Evolutionary conservation across 1,140 invertebrate genomes (phyloP).

Genomic region (Bombus superbus): DNA sequence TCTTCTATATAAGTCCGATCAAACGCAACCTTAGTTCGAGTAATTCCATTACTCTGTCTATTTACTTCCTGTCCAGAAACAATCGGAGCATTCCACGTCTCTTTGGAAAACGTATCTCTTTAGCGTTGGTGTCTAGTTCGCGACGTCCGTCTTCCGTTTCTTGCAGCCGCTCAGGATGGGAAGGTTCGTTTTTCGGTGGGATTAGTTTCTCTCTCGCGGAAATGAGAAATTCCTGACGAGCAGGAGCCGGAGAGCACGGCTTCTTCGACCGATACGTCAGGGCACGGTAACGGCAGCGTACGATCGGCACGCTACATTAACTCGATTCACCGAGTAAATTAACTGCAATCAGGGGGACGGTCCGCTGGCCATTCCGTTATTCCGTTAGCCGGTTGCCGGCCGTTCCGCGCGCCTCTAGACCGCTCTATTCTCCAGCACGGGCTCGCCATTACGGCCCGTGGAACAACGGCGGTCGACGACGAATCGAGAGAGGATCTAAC

Average conservation of each 20-base stretch:
- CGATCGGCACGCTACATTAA: conserved; percentile 80
- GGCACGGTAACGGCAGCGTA: conserved; percentile 60
- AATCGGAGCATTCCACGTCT: background rate
- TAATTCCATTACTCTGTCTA: background rate
- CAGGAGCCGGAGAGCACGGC: background rate
- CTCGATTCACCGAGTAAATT: conserved; percentile 81
- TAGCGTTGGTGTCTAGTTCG: background rate
- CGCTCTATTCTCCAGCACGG: conserved; percentile 52
- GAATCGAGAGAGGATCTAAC: conserved; percentile 46
- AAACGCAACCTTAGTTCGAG: too few species aligned
- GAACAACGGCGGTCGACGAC: conserved; percentile 20
- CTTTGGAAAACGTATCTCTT: background rate
- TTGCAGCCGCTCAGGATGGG: background rate
- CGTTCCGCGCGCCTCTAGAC: conserved; percentile 63
- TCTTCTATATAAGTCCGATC: too few species aligned
- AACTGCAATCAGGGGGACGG: conserved; percentile 81
- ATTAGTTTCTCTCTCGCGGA: conserved; percentile 47
- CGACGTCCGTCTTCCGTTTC: conserved; percentile 31
- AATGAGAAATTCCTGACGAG: conserved; percentile 55
- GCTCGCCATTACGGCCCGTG: conserved; percentile 54
- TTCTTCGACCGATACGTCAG: conserved; percentile 62
- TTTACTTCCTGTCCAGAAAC: background rate
- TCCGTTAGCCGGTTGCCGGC: conserved; percentile 67
- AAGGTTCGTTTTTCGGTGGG: conserved; percentile 37
- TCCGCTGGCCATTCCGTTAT: conserved; percentile 76